These are phyloP conservation scores for Pyrrhosoma nymphula DNA, from an alignment of 2,888 invertebrate species.

Conservation along the genomic window DNA sequence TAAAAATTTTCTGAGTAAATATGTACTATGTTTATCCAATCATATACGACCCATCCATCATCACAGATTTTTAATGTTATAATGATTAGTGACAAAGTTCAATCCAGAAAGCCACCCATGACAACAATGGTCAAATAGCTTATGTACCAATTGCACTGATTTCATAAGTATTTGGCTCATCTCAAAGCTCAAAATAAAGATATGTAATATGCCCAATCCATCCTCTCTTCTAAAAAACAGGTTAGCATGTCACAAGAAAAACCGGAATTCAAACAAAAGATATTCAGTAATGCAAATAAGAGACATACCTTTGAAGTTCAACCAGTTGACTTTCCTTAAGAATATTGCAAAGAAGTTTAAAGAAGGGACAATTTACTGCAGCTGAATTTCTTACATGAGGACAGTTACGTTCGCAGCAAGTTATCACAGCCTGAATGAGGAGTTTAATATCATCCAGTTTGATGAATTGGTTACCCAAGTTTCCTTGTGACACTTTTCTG, in stretches of 20 bases:
- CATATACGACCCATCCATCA: neutral
- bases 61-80: too few species aligned
- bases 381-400: neutral
- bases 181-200: too few species aligned
- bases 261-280: neutral
- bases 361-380: neutral
- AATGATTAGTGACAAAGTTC: too few species aligned
- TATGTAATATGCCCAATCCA: too few species aligned
- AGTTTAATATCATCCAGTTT: neutral
- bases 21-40: neutral
- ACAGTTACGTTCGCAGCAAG: neutral
- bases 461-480: neutral
- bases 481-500: neutral
- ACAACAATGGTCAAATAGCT: too few species aligned
- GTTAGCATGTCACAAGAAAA: neutral
- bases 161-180: too few species aligned
- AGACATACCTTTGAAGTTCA: constrained; percentile 42
- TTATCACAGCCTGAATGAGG: neutral
- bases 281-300: neutral
- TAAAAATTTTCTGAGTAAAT: too few species aligned
- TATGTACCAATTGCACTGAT: too few species aligned
- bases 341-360: constrained; percentile 49
- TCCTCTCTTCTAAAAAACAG: too few species aligned
- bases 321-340: constrained; percentile 21
- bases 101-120: too few species aligned